Conservation (phyloP, 35 echinoderm and acorn worm genomes). For the Anneissia japonica region DNA sequence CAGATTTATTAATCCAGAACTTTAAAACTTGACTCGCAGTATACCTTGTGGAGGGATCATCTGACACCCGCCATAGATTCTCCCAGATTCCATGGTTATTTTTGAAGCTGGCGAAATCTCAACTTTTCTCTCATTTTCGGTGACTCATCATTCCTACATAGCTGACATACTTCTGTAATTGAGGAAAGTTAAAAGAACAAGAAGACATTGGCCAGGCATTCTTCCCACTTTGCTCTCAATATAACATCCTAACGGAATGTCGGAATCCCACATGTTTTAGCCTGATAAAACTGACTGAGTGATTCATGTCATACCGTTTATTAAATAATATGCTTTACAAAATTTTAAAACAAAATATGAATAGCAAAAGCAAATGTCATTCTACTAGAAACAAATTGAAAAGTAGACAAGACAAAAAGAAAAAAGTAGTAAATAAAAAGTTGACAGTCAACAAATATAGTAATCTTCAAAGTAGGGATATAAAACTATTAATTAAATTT, state of each 20-base stretch:
- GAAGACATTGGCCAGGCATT: neutral
- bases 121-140: neutral
- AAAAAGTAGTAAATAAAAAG: no score
- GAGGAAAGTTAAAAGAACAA: neutral
- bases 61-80: neutral
- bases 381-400: neutral
- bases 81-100: neutral
- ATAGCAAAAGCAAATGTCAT: neutral
- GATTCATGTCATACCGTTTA: neutral
- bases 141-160: neutral
- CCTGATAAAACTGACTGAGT: neutral
- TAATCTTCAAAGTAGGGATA: no score
- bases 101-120: neutral
- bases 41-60: neutral
- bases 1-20: neutral
- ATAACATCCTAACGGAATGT: neutral
- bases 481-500: no score
- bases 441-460: no score
- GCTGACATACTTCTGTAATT: neutral
- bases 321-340: neutral
- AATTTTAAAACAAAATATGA: neutral
- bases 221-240: neutral
- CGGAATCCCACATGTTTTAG: neutral
- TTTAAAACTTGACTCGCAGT: neutral
- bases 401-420: no score